These are phyloP conservation scores for Uloborus diversus DNA, from an alignment of 1,140 invertebrate genomes.

Conservation along the genomic window DNA sequence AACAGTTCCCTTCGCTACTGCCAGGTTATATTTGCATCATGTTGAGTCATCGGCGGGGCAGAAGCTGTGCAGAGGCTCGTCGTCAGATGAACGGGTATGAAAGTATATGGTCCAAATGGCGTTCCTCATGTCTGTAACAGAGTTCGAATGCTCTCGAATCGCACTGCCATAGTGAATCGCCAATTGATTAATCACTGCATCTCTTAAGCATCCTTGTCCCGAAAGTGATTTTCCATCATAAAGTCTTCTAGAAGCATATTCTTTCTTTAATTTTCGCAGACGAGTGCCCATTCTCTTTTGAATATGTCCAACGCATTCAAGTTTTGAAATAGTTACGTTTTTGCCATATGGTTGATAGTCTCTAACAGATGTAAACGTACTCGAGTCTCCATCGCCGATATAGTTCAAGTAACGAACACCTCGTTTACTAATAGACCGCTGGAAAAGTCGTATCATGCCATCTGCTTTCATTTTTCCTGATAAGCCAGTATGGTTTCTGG, in stretches of 20 bases:
- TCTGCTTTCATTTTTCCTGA: not conserved
- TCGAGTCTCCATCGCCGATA: constrained; percentile 17
- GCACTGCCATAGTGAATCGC: not conserved
- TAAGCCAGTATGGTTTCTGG: not conserved
- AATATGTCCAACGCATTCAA: constrained; percentile 13
- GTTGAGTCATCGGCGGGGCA: not conserved
- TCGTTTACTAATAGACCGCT: not conserved
- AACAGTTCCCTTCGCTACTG: not conserved
- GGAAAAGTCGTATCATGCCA: not conserved
- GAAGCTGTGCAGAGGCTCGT: not conserved
- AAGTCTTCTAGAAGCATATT: no score
- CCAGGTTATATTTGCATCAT: not conserved
- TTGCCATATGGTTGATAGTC: not conserved
- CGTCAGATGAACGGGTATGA: not conserved
- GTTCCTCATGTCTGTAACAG: not conserved
- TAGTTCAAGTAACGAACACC: not conserved
- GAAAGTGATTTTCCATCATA: not conserved
- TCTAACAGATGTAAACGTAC: not conserved
- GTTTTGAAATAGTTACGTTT: not conserved
- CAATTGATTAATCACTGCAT: not conserved
- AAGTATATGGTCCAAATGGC: not conserved
- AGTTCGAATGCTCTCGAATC: not conserved
- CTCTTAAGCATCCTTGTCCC: not conserved
- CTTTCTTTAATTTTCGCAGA: not conserved
- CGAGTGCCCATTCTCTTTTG: constrained; percentile 5